Evolutionary conservation across 2,113 vertebrate species (phyloP), one percentile per base, ranked within the genome.

Genomic region (Cichladusa arquata): DNA sequence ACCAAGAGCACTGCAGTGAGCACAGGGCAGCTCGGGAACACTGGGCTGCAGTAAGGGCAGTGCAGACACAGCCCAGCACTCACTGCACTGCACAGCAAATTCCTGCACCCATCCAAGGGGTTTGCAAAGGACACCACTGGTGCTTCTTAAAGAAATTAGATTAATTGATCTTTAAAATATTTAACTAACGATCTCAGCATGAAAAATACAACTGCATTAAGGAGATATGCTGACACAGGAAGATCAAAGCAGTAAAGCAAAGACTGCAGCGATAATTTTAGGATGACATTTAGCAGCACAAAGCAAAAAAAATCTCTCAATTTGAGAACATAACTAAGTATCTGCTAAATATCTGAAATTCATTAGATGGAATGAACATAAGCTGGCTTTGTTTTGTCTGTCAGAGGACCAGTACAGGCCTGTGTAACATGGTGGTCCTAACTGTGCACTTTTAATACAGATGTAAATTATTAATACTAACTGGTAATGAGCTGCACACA

Each of bases 211-310:
- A 56, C 67, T 19, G 73, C 57, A 23, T 51, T 36, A 44, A 53
- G 61, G 65, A 93, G 66, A 72, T 40, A n/a, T 3, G 45, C 85
- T 82, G 74, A 88, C 62, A 69, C 5, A 24, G 73, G 48, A 82
- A 76, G 53, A 82, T 69, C 25, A 79, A 76, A 90, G 81, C 34
- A 91, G 51, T 45, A 19, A n/a, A 79, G 70, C n/a, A 65, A 85
- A 76, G 66, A 61, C 25, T 9, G 11, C 44, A 87, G 57, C 28
- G 93, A 48, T 36, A 87, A 57, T 61, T 42, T 69, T 0, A 80
- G 22, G 36, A 71, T 45, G 50, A 80, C n/a, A 47, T 51, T 57
- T 38, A 88, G 73, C 40, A 79, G 73, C 84, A 81, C 78, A 76
- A 79, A 51, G 29, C 70, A 87, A n/a, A 71, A 70, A 40, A 40